Evolutionary conservation across 2,797 vertebrate genomes (phyloP).

Genomic region (Sciurus carolinensis): DNA sequence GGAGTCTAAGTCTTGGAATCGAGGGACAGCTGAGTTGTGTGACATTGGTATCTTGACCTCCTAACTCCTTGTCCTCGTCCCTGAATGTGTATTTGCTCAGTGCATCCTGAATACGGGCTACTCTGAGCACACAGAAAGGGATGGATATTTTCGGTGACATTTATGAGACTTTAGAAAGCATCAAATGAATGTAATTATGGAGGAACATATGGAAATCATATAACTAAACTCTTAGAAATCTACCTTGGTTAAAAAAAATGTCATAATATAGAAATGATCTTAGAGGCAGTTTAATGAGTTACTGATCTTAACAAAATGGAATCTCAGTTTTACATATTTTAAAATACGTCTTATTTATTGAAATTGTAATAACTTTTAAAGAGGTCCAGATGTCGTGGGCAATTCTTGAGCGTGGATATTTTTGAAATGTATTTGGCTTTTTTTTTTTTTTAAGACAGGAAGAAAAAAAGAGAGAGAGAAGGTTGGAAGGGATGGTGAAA

Average conservation of each 20-base stretch:
- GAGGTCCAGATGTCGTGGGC: conserved; percentile 72
- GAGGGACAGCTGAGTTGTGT: neutral
- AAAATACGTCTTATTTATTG: conserved; percentile 60
- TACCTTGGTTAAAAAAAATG: conserved; percentile 66
- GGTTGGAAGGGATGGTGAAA: fast-evolving
- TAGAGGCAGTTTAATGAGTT: conserved; percentile 67
- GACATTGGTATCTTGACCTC: neutral
- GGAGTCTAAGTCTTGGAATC: neutral
- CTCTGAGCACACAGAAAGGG: neutral
- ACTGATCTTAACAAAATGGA: conserved; percentile 71
- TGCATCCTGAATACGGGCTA: neutral
- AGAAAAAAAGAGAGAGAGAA: neutral
- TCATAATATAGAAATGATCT: conserved; percentile 63
- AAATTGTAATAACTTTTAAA: conserved; percentile 73
- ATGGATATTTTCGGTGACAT: neutral
- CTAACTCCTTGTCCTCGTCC: neutral
- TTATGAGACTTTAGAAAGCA: conserved; percentile 50
- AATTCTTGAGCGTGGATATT: conserved; percentile 47
- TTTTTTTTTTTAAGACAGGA: neutral
- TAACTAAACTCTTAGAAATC: conserved; percentile 62
- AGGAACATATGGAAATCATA: conserved; percentile 70
- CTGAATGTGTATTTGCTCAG: neutral
- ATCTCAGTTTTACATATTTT: conserved; percentile 69
- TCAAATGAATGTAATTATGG: neutral
- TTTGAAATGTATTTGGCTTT: conserved; percentile 61